A percentile compares a stretch with the other conserved stretches of the same genome.
These are phyloP conservation scores for Lepidocolaptes lacrymiger DNA, from an alignment of 2,797 vertebrate species.

Conservation along the genomic window DNA sequence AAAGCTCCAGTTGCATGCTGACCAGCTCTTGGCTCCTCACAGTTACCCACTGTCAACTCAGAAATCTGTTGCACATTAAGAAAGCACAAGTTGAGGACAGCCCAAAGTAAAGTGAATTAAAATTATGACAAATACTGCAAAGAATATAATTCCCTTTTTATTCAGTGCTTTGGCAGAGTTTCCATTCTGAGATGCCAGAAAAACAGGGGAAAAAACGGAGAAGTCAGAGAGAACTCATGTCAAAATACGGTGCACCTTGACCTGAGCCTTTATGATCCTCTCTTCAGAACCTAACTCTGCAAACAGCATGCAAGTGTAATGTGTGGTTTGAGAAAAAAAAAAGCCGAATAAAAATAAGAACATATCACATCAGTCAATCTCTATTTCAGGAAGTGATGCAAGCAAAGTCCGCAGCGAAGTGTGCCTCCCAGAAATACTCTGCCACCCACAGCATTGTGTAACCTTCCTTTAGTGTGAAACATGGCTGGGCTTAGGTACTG, in stretches of 20 bases:
- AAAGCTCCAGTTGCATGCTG: background rate
- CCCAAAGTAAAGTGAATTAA: background rate
- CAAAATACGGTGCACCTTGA: background rate
- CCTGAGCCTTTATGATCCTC: background rate
- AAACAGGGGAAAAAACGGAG: background rate
- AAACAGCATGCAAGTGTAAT: background rate
- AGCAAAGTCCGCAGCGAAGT: background rate
- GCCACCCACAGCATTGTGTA: slow-evolving; percentile 52
- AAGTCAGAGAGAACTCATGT: background rate
- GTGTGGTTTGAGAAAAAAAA: background rate
- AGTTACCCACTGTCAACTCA: background rate
- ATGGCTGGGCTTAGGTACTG: background rate
- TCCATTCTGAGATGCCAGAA: background rate
- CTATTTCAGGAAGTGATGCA: slow-evolving; percentile 58
- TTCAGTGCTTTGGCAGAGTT: background rate
- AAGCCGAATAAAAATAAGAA: background rate
- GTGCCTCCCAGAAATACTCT: slow-evolving; percentile 27
- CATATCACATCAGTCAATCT: slow-evolving; percentile 5
- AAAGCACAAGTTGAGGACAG: background rate
- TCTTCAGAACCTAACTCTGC: background rate
- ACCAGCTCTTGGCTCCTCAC: background rate
- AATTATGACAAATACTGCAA: background rate
- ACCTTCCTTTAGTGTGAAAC: slow-evolving; percentile 9
- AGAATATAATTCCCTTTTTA: background rate
- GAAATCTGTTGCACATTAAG: slow-evolving; percentile 36